These are phyloP conservation scores for Silurus lanzhouensis DNA, from an alignment of 2,797 vertebrate genomes.

Conservation along the genomic window DNA sequence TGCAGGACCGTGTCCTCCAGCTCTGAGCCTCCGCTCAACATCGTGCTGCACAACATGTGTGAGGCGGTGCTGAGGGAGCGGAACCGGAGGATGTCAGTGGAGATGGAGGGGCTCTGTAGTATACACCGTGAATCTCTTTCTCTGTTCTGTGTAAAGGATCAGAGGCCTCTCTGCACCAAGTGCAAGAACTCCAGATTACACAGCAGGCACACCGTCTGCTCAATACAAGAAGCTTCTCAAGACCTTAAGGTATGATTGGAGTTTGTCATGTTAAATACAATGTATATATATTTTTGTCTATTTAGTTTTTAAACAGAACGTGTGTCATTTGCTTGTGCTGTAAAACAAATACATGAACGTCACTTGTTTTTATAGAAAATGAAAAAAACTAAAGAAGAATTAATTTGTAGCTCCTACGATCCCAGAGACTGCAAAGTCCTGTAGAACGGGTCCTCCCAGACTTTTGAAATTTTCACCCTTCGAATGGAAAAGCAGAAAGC, in stretches of 20 bases:
- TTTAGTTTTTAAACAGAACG: not conserved
- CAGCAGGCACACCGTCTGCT: slow-evolving; percentile 36
- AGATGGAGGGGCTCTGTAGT: slow-evolving; percentile 43
- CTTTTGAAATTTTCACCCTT: not conserved
- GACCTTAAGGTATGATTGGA: slow-evolving; percentile 47
- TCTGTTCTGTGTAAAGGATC: slow-evolving; percentile 51
- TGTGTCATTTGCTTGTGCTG: not conserved
- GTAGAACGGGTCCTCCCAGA: slow-evolving; percentile 47
- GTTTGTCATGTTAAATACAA: not conserved
- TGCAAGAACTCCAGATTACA: slow-evolving; percentile 41
- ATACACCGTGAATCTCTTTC: slow-evolving; percentile 48
- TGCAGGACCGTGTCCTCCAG: slow-evolving; percentile 50
- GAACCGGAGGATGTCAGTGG: not conserved
- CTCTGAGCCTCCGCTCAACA: slow-evolving; percentile 49
- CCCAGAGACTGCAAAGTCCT: slow-evolving; percentile 16
- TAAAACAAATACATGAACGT: not conserved
- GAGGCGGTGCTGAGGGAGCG: slow-evolving; percentile 45
- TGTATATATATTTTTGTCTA: not conserved
- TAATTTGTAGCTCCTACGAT: too few relatives aligned
- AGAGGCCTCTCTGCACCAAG: slow-evolving; percentile 42
- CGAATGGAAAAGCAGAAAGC: slow-evolving; percentile 9
- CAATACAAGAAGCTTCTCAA: slow-evolving; percentile 42
- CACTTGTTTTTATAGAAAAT: not conserved
- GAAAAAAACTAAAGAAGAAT: too few relatives aligned
- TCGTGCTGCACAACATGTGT: slow-evolving; percentile 54